Evolutionary conservation across 2,113 vertebrate species (phyloP).

Genomic region (Cyprinodon brontotheroides): DNA sequence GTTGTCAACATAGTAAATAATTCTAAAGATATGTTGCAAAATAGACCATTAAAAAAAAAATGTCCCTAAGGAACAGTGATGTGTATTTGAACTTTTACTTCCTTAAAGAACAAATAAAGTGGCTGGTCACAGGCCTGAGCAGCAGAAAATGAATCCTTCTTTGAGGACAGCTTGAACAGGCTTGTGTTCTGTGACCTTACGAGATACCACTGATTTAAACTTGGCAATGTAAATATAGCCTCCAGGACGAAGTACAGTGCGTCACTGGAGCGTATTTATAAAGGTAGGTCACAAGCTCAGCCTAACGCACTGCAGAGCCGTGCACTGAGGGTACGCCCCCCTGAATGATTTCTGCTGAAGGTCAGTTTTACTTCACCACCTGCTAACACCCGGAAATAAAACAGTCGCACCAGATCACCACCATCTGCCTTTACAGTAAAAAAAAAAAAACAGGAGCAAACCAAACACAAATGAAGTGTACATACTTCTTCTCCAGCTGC

Average conservation of each 20-base stretch:
- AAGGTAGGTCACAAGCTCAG: constrained; percentile 67
- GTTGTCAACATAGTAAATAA: neutral
- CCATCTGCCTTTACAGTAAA: neutral
- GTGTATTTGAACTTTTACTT: no score
- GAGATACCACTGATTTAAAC: constrained; percentile 50
- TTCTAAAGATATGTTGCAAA: neutral
- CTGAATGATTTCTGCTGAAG: constrained; percentile 36
- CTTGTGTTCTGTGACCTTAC: constrained; percentile 32
- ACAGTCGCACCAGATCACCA: neutral
- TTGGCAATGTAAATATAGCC: constrained; percentile 73
- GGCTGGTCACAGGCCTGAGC: neutral
- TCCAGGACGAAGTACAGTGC: constrained; percentile 47
- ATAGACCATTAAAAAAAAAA: neutral
- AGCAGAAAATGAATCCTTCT: constrained; percentile 3
- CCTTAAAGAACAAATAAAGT: no score
- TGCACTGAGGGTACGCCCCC: neutral
- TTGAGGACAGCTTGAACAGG: constrained; percentile 14
- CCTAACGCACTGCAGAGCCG: constrained; percentile 40
- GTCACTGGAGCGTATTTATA: constrained; percentile 77
- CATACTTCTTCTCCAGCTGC: constrained; percentile 94
- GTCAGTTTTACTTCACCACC: constrained; percentile 19
- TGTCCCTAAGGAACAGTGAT: neutral
- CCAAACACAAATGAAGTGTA: neutral
- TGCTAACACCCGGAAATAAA: neutral
- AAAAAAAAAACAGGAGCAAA: neutral